Base-by-base conservation (phyloP, 35 echinoderm and acorn worm genomes). In the Apostichopus japonicus region DNA sequence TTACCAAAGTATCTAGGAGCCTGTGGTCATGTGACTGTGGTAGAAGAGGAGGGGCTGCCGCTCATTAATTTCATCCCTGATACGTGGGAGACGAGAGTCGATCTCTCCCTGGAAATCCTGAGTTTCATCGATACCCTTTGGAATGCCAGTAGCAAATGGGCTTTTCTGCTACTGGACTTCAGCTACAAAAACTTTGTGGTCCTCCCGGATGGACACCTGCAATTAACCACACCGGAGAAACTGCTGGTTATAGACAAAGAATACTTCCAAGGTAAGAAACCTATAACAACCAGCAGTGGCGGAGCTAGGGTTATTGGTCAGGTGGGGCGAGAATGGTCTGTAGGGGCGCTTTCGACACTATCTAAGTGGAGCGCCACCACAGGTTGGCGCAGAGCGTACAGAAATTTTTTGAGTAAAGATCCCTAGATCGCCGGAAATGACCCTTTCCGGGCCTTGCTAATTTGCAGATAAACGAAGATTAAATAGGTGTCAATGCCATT, bases 141-240 rank as follows among this genome's bases (percentile, higher is more conserved):
- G 90, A 91, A 54, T 21, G 72, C 53, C 52, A 91, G 90, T n/a
- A 53, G 53, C 22, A 55, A 91, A 15, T 91, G 90, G 90, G 90
- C 33, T 6, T 91, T 91, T 33, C 72, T 91, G 7, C 76, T 91
- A 8, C 53, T 91, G 53, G 90, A 91, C 53, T 91, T 91, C 72
- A 91, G 77, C 72, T 91, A 91, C 72, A 91, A 79, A 24, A 91
- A 79, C 58, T 91, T 91, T 91, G 90, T 91, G 13, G 90, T 91
- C 10, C 76, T 91, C 23, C 72, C 90, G 21, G 25, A 77, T 79
- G 90, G 90, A 7, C 53, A 59, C 8, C 72, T 91, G 5, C 90
- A 91, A 24, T 14, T 91, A 52, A 91, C 53, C n/a, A 52, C 71
- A 79, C 90, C 90, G 4, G 90, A 91, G 72, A 91, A 91, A 61